Evolutionary conservation across 1,140 invertebrate genomes (phyloP).

Genomic region (Dufourea novaeangliae): DNA sequence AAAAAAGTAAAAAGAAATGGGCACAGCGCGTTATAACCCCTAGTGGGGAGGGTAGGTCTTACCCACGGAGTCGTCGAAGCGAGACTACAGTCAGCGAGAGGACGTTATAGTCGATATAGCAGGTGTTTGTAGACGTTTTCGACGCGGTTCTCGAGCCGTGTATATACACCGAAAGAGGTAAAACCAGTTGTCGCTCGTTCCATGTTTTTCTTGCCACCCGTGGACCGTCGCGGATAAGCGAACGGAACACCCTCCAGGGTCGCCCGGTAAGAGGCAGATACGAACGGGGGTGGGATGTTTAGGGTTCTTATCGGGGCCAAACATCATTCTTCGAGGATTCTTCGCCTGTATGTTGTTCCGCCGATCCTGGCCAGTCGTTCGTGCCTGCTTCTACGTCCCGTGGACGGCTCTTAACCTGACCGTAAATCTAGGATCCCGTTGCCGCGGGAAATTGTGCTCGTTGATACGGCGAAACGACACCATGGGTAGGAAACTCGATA

Average conservation of each 20-base stretch:
- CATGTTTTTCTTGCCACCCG: conserved; percentile 2
- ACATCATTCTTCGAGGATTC: not conserved
- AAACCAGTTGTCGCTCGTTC: conserved; percentile 10
- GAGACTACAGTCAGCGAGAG: conserved; percentile 38
- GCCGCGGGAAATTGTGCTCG: conserved; percentile 1
- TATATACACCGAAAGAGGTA: not conserved
- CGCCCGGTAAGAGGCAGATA: not conserved
- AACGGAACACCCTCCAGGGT: not conserved
- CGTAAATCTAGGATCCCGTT: conserved; percentile 16
- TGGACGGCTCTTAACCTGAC: not conserved
- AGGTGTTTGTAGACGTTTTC: conserved; percentile 50
- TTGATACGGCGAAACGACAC: conserved; percentile 2
- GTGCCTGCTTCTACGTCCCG: not conserved
- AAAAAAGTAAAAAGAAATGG: conserved; percentile 38
- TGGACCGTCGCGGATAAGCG: conserved; percentile 25
- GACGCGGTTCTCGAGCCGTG: not conserved
- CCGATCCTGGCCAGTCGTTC: not conserved
- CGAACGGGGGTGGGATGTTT: too few species aligned
- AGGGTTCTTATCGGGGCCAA: conserved; percentile 22
- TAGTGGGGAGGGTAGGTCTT: not conserved
- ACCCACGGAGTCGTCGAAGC: conserved; percentile 33
- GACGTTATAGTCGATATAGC: conserved; percentile 48
- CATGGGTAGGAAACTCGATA: conserved; percentile 23
- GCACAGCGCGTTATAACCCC: conserved; percentile 42
- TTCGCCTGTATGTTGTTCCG: conserved; percentile 2